These are phyloP conservation scores for Coptodon bakossiorum DNA, from an alignment of 2,113 vertebrate genomes.

Conservation along the genomic window DNA sequence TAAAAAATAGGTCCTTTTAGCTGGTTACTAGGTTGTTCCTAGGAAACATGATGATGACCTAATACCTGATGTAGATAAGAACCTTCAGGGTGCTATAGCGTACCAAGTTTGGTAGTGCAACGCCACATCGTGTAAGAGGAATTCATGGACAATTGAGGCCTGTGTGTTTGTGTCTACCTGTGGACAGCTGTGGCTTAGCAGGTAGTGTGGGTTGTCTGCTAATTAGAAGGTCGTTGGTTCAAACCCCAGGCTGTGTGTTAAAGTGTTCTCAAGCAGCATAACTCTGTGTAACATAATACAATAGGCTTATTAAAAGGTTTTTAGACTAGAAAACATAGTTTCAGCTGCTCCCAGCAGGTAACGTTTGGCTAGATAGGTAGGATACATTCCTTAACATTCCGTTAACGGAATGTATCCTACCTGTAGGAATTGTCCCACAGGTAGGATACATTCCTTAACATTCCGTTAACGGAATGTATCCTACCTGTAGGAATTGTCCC, in stretches of 20 bases:
- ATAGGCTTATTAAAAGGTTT: rapidly evolving
- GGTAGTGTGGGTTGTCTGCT: rapidly evolving
- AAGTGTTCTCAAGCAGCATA: rapidly evolving
- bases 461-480: too few relatives aligned
- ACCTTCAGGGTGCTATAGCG: rapidly evolving
- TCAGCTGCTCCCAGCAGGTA: not conserved
- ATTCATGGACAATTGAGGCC: not conserved
- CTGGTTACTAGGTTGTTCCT: not conserved
- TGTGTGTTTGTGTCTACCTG: rapidly evolving
- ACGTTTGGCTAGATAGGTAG: not conserved
- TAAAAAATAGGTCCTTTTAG: not conserved
- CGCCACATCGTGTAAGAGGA: not conserved
- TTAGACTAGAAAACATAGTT: not conserved
- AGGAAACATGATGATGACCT: not conserved
- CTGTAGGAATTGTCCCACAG: too few relatives aligned
- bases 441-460: too few relatives aligned
- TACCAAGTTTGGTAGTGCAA: not conserved
- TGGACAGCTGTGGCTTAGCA: not conserved
- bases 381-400: too few relatives aligned
- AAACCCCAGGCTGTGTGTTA: rapidly evolving
- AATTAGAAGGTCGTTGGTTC: not conserved
- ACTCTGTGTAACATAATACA: not conserved
- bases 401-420: too few relatives aligned
- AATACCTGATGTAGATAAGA: not conserved
- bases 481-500: too few relatives aligned